These are phyloP conservation scores for Trididemnum clinides DNA, from an alignment of 23 tunicate species.

Conservation along the genomic window DNA sequence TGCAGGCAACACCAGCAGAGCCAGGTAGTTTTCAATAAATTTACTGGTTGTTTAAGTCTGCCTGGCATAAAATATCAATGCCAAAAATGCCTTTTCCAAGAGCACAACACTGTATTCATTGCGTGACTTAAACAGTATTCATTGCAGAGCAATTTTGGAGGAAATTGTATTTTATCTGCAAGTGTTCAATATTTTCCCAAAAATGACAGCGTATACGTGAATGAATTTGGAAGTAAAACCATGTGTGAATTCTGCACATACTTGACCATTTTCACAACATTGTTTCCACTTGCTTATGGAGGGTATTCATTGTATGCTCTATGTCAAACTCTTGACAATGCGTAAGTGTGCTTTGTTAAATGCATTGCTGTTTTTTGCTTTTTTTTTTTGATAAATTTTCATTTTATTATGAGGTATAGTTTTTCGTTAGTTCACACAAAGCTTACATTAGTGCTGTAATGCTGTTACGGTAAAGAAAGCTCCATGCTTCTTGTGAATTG, in stretches of 20 bases:
- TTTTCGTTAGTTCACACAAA: no score
- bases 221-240: slow-evolving; percentile 43
- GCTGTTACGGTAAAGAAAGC: no score
- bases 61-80: no score
- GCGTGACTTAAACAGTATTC: no score
- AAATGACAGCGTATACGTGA: slow-evolving; percentile 39
- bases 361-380: background rate
- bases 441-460: no score
- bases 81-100: no score
- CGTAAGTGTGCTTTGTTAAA: slow-evolving; percentile 55
- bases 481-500: no score
- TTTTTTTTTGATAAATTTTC: background rate
- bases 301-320: slow-evolving; percentile 78
- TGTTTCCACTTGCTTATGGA: slow-evolving; percentile 66
- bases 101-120: no score
- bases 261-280: slow-evolving; percentile 67
- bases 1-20: no score
- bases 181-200: slow-evolving; percentile 5
- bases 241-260: slow-evolving; percentile 87
- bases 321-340: slow-evolving; percentile 77
- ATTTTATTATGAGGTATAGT: no score
- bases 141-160: slow-evolving; percentile 66
- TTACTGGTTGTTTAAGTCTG: no score
- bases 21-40: no score
- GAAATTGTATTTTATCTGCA: slow-evolving; percentile 68